Evolutionary conservation across 2,113 vertebrate genomes (phyloP).

Genomic region (Zosterops japonicus): DNA sequence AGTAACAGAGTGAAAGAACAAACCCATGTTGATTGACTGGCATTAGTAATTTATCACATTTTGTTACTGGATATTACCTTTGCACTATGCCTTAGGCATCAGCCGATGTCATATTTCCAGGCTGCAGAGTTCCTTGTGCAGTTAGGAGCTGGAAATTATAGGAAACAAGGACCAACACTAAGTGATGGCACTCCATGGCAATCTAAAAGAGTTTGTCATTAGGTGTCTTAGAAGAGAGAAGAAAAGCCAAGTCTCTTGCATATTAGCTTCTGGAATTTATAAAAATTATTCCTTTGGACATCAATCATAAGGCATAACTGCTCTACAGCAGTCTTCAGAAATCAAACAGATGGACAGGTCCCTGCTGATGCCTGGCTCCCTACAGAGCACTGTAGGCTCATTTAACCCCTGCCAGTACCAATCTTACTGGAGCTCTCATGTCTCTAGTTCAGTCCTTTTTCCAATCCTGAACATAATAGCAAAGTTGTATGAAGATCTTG

Average conservation of each 20-base stretch:
- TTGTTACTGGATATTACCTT: background rate
- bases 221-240: background rate
- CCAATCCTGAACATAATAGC: background rate
- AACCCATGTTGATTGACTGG: background rate
- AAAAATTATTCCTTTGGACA: background rate
- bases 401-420: background rate
- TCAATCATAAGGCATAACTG: background rate
- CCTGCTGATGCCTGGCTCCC: background rate
- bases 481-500: background rate
- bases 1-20: background rate
- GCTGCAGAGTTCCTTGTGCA: background rate
- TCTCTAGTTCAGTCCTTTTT: background rate
- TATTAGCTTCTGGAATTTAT: background rate
- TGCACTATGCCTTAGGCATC: background rate
- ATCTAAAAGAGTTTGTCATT: background rate
- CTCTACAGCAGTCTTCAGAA: background rate
- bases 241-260: background rate
- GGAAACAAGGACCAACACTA: background rate
- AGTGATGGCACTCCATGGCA: background rate
- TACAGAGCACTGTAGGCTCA: background rate
- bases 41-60: constrained; percentile 12
- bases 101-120: background rate
- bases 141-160: background rate
- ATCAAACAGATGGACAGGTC: background rate
- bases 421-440: background rate